Conservation (phyloP, 2,888 invertebrate species). For the Scaptomyza tumidula region DNA sequence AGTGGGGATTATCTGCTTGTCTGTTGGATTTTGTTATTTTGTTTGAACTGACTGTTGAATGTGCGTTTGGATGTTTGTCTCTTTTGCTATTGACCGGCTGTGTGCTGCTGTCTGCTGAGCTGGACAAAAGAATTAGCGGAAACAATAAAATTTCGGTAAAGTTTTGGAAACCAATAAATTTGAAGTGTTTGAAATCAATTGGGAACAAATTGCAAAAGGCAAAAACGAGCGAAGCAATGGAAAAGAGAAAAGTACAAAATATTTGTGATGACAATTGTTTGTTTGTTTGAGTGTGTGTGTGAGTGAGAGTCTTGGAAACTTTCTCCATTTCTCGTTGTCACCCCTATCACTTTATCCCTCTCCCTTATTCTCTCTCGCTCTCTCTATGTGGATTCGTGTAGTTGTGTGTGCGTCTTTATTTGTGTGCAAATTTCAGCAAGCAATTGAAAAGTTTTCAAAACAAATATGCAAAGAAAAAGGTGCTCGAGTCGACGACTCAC, state of each 20-base stretch:
- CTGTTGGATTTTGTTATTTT: background rate
- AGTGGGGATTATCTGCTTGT: constrained; percentile 1
- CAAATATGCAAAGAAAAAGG: constrained; percentile 78
- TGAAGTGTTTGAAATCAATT: constrained; percentile 77
- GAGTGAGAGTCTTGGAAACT: constrained; percentile 30
- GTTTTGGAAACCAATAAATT: constrained; percentile 77
- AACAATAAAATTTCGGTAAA: constrained; percentile 75
- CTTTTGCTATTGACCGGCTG: constrained; percentile 17
- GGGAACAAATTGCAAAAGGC: constrained; percentile 74
- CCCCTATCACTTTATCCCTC: background rate
- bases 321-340: constrained; percentile 12
- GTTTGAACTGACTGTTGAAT: constrained; percentile 42
- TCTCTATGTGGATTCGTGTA: background rate
- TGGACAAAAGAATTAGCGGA: constrained; percentile 81
- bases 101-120: constrained; percentile 34
- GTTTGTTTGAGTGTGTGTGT: background rate
- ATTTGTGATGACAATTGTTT: constrained; percentile 38
- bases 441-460: constrained; percentile 73
- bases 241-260: constrained; percentile 37
- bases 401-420: constrained; percentile 41
- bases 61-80: constrained; percentile 32
- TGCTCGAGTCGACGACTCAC: constrained; percentile 55
- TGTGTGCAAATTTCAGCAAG: constrained; percentile 64
- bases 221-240: constrained; percentile 49
- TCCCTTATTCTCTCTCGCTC: background rate